Evolutionary conservation across 2,113 vertebrate species (phyloP).

Genomic region (Hippocampus guttulatus): DNA sequence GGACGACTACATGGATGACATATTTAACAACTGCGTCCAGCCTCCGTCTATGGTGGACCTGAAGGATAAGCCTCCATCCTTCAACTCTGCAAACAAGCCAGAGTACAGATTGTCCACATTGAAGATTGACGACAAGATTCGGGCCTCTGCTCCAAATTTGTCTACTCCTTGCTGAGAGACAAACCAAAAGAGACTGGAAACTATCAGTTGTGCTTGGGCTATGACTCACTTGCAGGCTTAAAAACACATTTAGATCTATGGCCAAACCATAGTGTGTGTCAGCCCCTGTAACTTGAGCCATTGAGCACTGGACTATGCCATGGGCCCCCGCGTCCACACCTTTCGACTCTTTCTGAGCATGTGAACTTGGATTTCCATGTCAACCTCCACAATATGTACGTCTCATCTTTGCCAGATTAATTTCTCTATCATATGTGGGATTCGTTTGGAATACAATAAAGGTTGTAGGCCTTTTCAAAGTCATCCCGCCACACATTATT

Average conservation of each 20-base stretch:
- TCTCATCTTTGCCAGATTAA: slow-evolving; percentile 20
- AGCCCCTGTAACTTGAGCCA: slow-evolving; percentile 41
- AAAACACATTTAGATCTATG: slow-evolving; percentile 22
- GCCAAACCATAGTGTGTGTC: slow-evolving; percentile 19
- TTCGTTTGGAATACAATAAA: slow-evolving; percentile 15
- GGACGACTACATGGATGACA: slow-evolving; percentile 26
- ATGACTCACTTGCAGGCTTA: slow-evolving; percentile 1
- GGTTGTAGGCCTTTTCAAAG: not conserved
- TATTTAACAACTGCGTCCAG: slow-evolving; percentile 39
- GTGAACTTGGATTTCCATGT: slow-evolving; percentile 37
- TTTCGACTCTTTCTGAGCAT: slow-evolving; percentile 15
- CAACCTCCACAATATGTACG: slow-evolving; percentile 39
- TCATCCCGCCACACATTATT: not conserved
- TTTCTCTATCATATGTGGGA: slow-evolving; percentile 13
- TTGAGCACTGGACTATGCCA: slow-evolving; percentile 17
- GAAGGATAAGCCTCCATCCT: slow-evolving; percentile 44
- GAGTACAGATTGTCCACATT: not conserved
- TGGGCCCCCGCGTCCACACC: slow-evolving; percentile 23
- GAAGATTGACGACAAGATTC: slow-evolving; percentile 44
- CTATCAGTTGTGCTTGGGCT: not conserved
- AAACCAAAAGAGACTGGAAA: not conserved
- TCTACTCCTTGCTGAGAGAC: slow-evolving; percentile 17
- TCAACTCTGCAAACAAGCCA: slow-evolving; percentile 22
- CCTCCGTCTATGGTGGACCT: not conserved
- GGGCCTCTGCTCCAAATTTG: slow-evolving; percentile 71